A percentile compares a stretch with the other conserved stretches of the same genome.
phyloP scores from a whole-genome alignment of 2,797 vertebrate genomes.

The Oreochromis grahami region DNA sequence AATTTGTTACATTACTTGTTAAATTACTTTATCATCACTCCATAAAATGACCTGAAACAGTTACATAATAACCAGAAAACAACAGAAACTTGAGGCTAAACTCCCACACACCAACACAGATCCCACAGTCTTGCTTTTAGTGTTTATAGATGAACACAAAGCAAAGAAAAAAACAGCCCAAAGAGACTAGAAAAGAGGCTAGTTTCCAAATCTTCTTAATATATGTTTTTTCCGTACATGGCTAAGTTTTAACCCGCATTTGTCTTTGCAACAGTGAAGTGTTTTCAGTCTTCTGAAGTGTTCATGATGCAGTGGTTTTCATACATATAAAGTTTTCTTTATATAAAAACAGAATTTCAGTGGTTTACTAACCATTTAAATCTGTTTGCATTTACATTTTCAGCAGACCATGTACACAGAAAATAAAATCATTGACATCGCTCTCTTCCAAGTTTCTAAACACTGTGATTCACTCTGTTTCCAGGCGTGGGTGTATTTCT shows the following conservation, averaged over 20 bases:
- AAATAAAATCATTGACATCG: not conserved
- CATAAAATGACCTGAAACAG: not conserved
- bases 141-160: not conserved
- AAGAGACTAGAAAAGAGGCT: not conserved
- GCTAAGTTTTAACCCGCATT: not conserved
- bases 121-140: not conserved
- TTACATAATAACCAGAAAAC: not conserved
- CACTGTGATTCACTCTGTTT: not conserved
- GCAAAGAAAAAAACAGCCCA: not conserved
- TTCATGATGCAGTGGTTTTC: not conserved
- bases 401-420: not conserved
- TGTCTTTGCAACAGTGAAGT: not conserved
- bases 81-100: not conserved
- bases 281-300: not conserved
- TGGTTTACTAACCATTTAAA: too few relatives aligned
- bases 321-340: not conserved
- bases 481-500: slow-evolving; percentile 73
- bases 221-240: not conserved
- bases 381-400: too few relatives aligned
- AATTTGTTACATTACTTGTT: not conserved
- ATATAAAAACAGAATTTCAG: too few relatives aligned
- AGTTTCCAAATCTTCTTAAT: not conserved
- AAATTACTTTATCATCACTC: not conserved
- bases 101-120: not conserved
- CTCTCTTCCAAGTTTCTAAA: too few relatives aligned